Evolutionary conservation across 2,888 invertebrate genomes (phyloP), one percentile per base, ranked within the genome.

Genomic region (Perizoma flavofasciatum): DNA sequence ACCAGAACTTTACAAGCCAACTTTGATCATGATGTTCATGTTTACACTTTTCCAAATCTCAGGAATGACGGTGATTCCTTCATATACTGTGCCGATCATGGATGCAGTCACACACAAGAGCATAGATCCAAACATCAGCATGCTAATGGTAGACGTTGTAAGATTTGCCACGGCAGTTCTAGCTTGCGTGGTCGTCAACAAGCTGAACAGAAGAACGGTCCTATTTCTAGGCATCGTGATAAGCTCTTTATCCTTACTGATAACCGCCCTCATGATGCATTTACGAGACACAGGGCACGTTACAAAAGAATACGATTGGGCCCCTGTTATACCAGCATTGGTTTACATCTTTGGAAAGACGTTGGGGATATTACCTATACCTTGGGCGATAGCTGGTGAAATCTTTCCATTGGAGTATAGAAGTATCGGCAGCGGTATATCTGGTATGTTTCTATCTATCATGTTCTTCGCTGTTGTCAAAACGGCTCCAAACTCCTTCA

Each of bases 321-420:
- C 83, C 0, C 89, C 93, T 0, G 82, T 93, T 55, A 77, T 93
- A 74, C 86, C 93, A 59, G 81, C 93, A 41, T 65, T 95, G 61
- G 67, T 81, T 0, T 95, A 95, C 59, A 93, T 94, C 10, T 90
- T 92, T 33, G 93, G 94, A 9, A 90, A 94, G 54, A 92, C 93
- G 0, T 76, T 94, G 8, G 95, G 95, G 0, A 88, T 94, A 41
- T 76, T 94, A 34, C 94, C 95, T 0, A 85, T 96, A 54, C 95
- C 96, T 0, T 96, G 96, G 94, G 94, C 95, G 8, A 93, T 96
- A 77, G 94, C 95, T 61, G 95, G 95, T 0, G 96, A 96, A 77
- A 86, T 96, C 5, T 95, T 95, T 68, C 93, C 95, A 0, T 83
- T 93, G 32, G 90, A 91, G 1, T 93, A 93, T 54, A 90, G 95